Percentiles rank a stretch among this genome's conserved stretches.
Conservation (phyloP, 1,140 invertebrate genomes). For the Drosophila persimilis region DNA sequence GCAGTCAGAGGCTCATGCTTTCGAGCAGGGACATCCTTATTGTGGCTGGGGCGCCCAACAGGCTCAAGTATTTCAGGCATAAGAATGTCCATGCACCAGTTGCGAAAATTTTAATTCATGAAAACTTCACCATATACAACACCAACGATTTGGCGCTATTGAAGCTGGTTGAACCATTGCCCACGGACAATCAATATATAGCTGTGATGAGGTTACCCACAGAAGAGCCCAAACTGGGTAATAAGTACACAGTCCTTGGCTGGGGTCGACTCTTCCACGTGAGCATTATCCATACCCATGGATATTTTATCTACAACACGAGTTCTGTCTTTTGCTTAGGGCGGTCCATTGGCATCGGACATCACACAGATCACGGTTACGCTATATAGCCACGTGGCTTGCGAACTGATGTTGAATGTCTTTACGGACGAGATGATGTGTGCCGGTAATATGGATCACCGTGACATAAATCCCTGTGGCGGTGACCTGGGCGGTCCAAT, state of each 20-base stretch:
- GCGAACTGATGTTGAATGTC: slow-evolving; percentile 1
- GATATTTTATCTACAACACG: not conserved
- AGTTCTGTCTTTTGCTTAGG: slow-evolving; percentile 1
- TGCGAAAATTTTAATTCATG: slow-evolving; percentile 8
- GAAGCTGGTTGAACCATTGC: too few species aligned
- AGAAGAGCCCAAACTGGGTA: too few species aligned
- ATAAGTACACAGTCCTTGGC: too few species aligned
- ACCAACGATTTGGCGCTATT: not conserved
- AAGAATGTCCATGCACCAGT: slow-evolving; percentile 21
- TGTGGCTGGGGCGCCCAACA: slow-evolving; percentile 39
- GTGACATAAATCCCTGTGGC: slow-evolving; percentile 23
- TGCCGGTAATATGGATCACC: slow-evolving; percentile 14
- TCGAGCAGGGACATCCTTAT: slow-evolving; percentile 18
- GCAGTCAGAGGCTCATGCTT: slow-evolving; percentile 14
- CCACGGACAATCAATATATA: too few species aligned
- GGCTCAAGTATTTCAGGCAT: slow-evolving; percentile 10
- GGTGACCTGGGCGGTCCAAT: slow-evolving; percentile 52
- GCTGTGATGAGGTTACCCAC: too few species aligned
- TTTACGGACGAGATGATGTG: slow-evolving; percentile 36
- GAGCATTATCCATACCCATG: too few species aligned
- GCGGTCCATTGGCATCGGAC: slow-evolving; percentile 19
- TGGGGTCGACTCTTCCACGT: too few species aligned
- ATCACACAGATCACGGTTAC: slow-evolving; percentile 20
- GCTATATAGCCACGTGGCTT: not conserved
- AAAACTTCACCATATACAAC: slow-evolving; percentile 46